Base-by-base conservation (phyloP, 2,113 vertebrate genomes). In the Hypocryptadius cinnamomeus region DNA sequence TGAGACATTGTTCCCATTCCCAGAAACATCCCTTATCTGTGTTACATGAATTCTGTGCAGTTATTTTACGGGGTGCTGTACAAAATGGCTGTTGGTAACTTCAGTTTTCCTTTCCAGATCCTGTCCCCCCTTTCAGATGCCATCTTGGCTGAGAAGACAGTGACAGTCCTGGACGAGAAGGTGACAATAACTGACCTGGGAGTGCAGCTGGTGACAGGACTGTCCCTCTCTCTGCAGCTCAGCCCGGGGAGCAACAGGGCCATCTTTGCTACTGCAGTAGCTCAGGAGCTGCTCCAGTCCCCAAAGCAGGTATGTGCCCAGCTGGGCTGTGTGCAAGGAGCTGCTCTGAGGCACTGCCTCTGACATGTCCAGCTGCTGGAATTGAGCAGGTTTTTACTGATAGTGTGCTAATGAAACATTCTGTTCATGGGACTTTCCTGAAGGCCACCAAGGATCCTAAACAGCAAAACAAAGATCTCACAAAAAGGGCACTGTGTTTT, bases 131-230 rank as follows among this genome's bases (percentile, higher is more conserved):
- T 99, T 44, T 99, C 99, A 0, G 98, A 99, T 6, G 96, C 98
- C 79, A 98, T 99, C 92, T 76, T 99, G 97, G 98, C 98, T 0
- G 98, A 99, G 84, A 99, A 98, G 97, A 98, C 98, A 5, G 97
- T 99, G 96, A 98, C 97, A 3, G 99, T 99, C 50, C 97, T 98
- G 84, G 98, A 99, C 5, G 98, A 99, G 95, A 99, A 99, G 96
- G 99, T 99, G 97, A 98, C 98, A 40, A 98, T 99, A 85, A 98
- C 98, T 6, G 98, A 99, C 95, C 97, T 99, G 28, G 98, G 98
- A 10, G 98, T 99, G 92, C 99, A 99, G 94, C 94, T 99, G 96
- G 98, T 99, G 60, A 97, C 98, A 0, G 98, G 98, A 1, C 97
- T 99, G 88, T 98, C 98, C 0, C 98, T 99, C n/a, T 98, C 98